Base-by-base conservation (phyloP, 2,888 invertebrate genomes). In the Drosophila subquinaria region DNA sequence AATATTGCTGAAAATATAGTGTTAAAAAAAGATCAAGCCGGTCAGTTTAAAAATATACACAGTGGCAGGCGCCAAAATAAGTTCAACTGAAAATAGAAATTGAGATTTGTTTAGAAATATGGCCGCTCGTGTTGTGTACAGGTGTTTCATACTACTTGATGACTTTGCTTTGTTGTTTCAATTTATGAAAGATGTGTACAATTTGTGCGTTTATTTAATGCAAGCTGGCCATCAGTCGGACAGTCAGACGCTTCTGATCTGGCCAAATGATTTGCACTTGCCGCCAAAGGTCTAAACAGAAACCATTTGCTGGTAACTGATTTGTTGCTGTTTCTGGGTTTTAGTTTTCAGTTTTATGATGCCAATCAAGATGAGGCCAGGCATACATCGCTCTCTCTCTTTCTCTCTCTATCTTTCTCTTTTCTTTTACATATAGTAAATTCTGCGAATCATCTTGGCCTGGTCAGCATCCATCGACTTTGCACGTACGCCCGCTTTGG, bases 41-140 rank as follows among this genome's bases (percentile, higher is more conserved):
- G 75, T 78, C 73, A 84, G 79, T 87, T 88, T 81, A 84, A 89
- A 87, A 88, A 86, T 88, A 82, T 52, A 63, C 66, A 66, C 51
- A 59, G 40, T 27, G 48, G 50, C 40, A 64, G 78, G 55, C 61
- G 59, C 76, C 71, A 79, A 76, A 76, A 85, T 73, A 53, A 53
- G 43, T 60, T 40, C 51, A 76, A 63, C 57, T 43, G 23, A 66
- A 70, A 63, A 69, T 62, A 78, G 52, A 53, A 62, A 63, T 33
- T 5, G 8, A 11, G 20, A 35, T 50, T 74, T 89, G 79, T 89
- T 84, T 87, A 85, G 73, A 65, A 68, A 71, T 67, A 3, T 38
- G 23, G 20, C 3, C 30, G 23, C 27, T 27, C 6, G 27, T 43
- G 43, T 3, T 43, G 43, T 27, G 45, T 80, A 82, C 84, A 84